Evolutionary conservation across 2,888 invertebrate species (phyloP), one percentile per base, ranked within the genome.

Genomic region (Koerneria pararmatus): DNA sequence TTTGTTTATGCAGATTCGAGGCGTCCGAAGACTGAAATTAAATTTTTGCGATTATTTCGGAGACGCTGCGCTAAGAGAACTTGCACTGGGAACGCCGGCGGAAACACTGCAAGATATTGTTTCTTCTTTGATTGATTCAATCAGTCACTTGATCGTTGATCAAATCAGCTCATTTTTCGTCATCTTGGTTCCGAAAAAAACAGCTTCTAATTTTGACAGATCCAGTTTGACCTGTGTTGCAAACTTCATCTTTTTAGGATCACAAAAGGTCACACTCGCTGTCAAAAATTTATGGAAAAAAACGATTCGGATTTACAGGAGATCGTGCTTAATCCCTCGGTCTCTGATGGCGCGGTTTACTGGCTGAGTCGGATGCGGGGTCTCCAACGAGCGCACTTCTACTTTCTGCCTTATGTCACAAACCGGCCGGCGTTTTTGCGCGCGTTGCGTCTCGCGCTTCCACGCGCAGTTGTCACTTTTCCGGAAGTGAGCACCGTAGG

Each of bases 31-130:
- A 31, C 56, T 79, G 57, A 78, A 78, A 59, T 63, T 79, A 32
- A 82, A 82, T 65, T 82, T 79, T 64, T 80, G 80, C 59, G 79
- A 82, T 58, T 82, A 78, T 70, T 81, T 81, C 57, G 78, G 77
- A 2, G 78, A 81, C 61, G 75, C 74, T 19, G 81, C 73, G 15
- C 48, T 81, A 27, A 57, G 74, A 46, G 70, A 73, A 41, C 59
- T 81, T 62, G 75, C 79, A 0, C 62, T 71, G 59, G 79, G 81
- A 19, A 49, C 78, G 32, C 69, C 77, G 0, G 72, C 73, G 1
- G 37, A 67, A 41, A 77, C 76, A 11, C 48, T 81, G 6, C 68
- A 67, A 32, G 74, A 80, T 56, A 68, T 81, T 58, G 79, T 79
- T n/a, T n/a, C n/a, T n/a, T n/a, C n/a, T n/a, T n/a, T n/a, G n/a